phyloP scores from a whole-genome alignment of 2,888 invertebrate species.

The Catocala nupta region DNA sequence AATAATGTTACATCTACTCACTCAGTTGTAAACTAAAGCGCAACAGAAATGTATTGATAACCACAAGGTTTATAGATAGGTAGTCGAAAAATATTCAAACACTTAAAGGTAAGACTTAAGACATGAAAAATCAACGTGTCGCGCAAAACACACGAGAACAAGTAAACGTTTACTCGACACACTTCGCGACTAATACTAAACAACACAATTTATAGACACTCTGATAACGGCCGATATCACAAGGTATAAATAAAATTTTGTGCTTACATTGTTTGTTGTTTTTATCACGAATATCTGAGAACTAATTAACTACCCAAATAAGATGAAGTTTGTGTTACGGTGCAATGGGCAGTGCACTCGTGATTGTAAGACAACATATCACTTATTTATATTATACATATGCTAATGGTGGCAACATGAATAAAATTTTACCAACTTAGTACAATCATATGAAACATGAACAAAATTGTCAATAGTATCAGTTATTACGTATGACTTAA shows the following conservation, averaged over 20 bases:
- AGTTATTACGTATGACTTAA: too few species aligned
- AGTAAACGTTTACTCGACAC: constrained; percentile 71
- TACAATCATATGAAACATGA: too few species aligned
- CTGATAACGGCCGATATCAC: constrained; percentile 80
- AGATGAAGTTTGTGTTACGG: too few species aligned
- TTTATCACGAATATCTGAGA: background rate
- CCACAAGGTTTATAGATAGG: constrained; percentile 20
- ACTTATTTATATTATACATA: too few species aligned
- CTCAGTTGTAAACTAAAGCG: constrained; percentile 69
- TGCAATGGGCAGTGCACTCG: too few species aligned
- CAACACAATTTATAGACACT: constrained; percentile 79
- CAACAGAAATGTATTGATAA: constrained; percentile 58
- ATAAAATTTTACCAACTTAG: too few species aligned
- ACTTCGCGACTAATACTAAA: constrained; percentile 67
- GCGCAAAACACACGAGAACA: constrained; percentile 54
- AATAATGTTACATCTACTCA: constrained; percentile 50
- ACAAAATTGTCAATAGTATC: too few species aligned
- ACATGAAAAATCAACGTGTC: constrained; percentile 34
- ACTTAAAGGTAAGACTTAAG: constrained; percentile 6
- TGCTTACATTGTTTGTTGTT: constrained; percentile 12
- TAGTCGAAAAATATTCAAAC: constrained; percentile 5
- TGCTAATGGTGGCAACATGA: too few species aligned
- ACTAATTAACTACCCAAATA: background rate
- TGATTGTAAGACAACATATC: too few species aligned
- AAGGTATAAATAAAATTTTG: constrained; percentile 63